A percentile compares a stretch with the other conserved stretches of the same genome.
Evolutionary conservation across 2,888 invertebrate species (phyloP).

Genomic region (Cheilosia grossa): DNA sequence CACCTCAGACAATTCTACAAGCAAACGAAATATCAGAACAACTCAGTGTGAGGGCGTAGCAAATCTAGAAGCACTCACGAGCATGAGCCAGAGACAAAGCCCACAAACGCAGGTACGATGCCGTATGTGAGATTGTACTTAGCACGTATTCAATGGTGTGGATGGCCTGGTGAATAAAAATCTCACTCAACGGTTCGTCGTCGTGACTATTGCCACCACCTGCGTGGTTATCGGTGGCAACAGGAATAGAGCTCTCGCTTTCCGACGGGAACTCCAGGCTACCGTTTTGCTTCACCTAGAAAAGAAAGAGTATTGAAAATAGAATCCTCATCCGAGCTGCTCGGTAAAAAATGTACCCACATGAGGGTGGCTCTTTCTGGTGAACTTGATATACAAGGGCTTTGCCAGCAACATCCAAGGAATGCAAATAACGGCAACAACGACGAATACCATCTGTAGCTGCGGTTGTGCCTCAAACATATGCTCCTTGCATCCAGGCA

Average conservation of each 20-base stretch:
- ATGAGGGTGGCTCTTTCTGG: conserved; percentile 76
- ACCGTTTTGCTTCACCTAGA: conserved; percentile 84
- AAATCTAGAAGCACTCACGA: conserved; percentile 86
- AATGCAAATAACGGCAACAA: conserved; percentile 92
- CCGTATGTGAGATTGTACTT: conserved; percentile 98
- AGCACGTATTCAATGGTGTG: conserved; percentile 98
- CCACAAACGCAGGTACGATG: conserved; percentile 98
- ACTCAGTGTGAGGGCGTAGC: not conserved
- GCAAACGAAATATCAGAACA: not conserved
- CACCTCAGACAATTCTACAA: conserved; percentile 92
- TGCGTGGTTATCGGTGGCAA: conserved; percentile 83
- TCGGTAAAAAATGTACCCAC: conserved; percentile 67
- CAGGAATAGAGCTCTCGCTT: conserved; percentile 77
- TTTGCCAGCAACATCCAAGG: conserved; percentile 98
- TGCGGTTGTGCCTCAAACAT: conserved; percentile 89
- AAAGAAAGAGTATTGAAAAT: not conserved
- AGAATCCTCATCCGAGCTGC: not conserved
- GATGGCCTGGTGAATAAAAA: conserved; percentile 96
- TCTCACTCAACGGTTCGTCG: conserved; percentile 91
- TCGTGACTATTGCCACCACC: conserved; percentile 81
- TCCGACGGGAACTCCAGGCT: conserved; percentile 87
- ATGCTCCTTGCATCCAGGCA: conserved; percentile 84
- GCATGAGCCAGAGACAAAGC: conserved; percentile 97
- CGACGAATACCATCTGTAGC: conserved; percentile 91
- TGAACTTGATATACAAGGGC: conserved; percentile 88